Percentiles rank a stretch among this genome's conserved stretches.
Conservation (phyloP, 2,113 vertebrate species). For the Origma solitaria region DNA sequence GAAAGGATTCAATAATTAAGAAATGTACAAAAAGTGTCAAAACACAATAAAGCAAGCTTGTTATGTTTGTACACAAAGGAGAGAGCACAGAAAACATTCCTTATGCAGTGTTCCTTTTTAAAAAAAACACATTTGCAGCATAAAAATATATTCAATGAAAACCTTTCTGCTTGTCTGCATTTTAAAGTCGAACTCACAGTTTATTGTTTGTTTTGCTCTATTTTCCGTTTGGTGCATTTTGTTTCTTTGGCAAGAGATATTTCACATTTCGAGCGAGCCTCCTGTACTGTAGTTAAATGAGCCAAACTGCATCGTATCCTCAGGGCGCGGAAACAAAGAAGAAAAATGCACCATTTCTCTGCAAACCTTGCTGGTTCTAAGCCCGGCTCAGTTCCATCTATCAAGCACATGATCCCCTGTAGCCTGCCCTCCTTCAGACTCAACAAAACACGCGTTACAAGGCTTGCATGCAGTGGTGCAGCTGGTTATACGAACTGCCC, state of each 20-base stretch:
- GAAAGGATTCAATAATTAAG: conserved; percentile 55
- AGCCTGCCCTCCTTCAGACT: neutral
- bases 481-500: neutral
- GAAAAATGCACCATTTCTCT: conserved; percentile 56
- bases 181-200: conserved; percentile 47
- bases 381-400: neutral
- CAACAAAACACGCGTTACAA: neutral
- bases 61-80: conserved; percentile 45
- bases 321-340: conserved; percentile 63
- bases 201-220: conserved; percentile 66
- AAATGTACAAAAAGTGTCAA: conserved; percentile 38
- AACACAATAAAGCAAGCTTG: conserved; percentile 19
- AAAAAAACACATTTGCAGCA: conserved; percentile 21
- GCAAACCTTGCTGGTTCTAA: conserved; percentile 63
- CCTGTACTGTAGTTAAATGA: conserved; percentile 59
- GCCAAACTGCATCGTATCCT: conserved; percentile 59
- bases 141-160: conserved; percentile 3
- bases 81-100: neutral
- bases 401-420: neutral
- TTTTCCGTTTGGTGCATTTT: conserved; percentile 47
- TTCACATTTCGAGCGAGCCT: conserved; percentile 60
- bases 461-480: neutral
- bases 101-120: neutral
- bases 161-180: conserved; percentile 20
- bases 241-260: conserved; percentile 63